Evolutionary conservation across 2,113 vertebrate genomes (phyloP).

Genomic region (Collichthys lucidus): DNA sequence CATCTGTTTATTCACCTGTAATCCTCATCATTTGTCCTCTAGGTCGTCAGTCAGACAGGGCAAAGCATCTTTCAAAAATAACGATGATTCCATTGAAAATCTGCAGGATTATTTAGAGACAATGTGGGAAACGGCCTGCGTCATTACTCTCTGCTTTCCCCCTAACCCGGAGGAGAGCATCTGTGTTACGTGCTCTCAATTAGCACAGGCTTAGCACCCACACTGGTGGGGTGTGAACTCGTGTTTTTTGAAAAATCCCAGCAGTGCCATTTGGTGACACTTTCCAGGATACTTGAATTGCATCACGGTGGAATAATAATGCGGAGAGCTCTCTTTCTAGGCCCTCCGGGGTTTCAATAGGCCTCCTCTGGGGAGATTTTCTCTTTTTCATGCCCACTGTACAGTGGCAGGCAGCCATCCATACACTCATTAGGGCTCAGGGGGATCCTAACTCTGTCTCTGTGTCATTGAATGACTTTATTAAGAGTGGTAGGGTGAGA

Average conservation of each 20-base stretch:
- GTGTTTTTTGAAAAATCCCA: slow-evolving; percentile 51
- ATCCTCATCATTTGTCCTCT: slow-evolving; percentile 15
- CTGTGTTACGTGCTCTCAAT: slow-evolving; percentile 66
- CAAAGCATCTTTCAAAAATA: neutral
- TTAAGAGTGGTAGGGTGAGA: slow-evolving; percentile 35
- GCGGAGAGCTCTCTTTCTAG: slow-evolving; percentile 22
- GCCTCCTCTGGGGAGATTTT: slow-evolving; percentile 39
- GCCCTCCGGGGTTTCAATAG: slow-evolving; percentile 40
- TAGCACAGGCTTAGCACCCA: slow-evolving; percentile 64
- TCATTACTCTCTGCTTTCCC: slow-evolving; percentile 45
- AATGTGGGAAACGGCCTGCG: slow-evolving; percentile 46
- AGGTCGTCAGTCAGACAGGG: neutral
- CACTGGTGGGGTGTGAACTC: slow-evolving; percentile 58
- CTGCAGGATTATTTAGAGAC: slow-evolving; percentile 38
- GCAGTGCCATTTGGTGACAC: slow-evolving; percentile 65
- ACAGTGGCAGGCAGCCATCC: slow-evolving; percentile 38
- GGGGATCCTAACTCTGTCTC: slow-evolving; percentile 37
- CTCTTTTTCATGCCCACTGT: slow-evolving; percentile 36
- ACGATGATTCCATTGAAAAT: neutral
- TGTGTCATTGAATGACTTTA: slow-evolving; percentile 62
- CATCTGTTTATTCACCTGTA: slow-evolving; percentile 41
- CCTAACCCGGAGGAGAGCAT: slow-evolving; percentile 62
- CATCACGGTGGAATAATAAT: slow-evolving; percentile 44
- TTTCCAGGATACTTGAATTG: slow-evolving; percentile 57
- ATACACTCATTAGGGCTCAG: slow-evolving; percentile 20